Conservation (phyloP, 2,113 vertebrate genomes). For the Ciconia stormi region DNA sequence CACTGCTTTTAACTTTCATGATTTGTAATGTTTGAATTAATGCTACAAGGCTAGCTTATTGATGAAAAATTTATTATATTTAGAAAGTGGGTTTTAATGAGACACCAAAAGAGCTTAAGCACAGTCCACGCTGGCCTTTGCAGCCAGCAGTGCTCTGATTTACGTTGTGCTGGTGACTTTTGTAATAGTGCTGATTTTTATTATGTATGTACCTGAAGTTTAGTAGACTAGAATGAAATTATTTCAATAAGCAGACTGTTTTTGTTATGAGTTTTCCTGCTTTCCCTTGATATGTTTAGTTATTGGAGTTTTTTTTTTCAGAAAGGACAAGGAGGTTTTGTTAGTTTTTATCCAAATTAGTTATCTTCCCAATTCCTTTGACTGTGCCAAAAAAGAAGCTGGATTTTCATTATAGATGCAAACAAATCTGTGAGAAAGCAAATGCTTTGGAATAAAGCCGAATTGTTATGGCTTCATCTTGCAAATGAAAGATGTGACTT, state of each 20-base stretch:
- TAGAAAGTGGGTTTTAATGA: not conserved
- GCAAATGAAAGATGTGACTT: not conserved
- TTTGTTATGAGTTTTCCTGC: not conserved
- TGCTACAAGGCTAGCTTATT: not conserved
- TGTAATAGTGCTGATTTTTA: not conserved
- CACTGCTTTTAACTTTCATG: not conserved
- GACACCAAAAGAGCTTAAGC: not conserved
- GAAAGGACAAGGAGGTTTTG: not conserved
- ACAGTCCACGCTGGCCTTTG: not conserved
- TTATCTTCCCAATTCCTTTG: not conserved
- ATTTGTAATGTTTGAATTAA: not conserved
- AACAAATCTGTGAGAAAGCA: not conserved
- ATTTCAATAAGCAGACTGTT: not conserved
- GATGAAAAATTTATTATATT: not conserved
- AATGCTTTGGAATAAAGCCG: not conserved
- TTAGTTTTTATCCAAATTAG: not conserved
- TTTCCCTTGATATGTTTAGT: not conserved
- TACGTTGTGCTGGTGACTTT: not conserved
- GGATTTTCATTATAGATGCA: not conserved
- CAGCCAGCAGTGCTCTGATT: not conserved
- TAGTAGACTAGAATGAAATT: not conserved
- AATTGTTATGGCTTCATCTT: not conserved
- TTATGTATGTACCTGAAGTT: not conserved
- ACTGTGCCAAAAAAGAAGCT: not conserved
- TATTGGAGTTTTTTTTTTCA: not conserved